Conservation (phyloP, 2,797 vertebrate genomes). For the Scolopax rusticola region DNA sequence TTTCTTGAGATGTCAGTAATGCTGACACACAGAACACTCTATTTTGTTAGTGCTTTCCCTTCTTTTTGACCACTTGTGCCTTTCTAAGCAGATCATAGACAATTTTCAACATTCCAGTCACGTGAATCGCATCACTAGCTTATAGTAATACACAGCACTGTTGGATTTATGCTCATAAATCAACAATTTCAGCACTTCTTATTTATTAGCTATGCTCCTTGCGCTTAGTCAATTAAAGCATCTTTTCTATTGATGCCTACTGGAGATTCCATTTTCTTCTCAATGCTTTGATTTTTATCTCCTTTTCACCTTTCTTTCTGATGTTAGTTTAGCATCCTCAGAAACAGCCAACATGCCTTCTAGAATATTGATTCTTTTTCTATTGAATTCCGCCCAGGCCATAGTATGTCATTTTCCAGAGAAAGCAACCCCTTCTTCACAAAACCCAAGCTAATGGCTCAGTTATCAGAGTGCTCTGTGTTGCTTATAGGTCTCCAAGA, state of each 20-base stretch:
- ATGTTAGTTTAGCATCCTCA: not conserved
- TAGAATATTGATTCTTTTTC: not conserved
- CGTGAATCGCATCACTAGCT: not conserved
- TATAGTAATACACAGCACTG: not conserved
- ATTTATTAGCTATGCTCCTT: not conserved
- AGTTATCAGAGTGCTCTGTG: not conserved
- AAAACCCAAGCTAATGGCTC: not conserved
- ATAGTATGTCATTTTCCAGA: not conserved
- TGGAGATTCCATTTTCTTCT: not conserved
- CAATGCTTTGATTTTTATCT: not conserved
- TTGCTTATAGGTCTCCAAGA: not conserved
- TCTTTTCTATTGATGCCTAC: not conserved
- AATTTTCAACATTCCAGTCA: constrained; percentile 28
- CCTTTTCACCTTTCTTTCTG: not conserved
- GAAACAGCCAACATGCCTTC: not conserved
- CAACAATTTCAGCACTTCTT: not conserved
- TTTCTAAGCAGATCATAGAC: constrained; percentile 18
- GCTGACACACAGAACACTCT: not conserved
- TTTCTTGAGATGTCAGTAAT: constrained; percentile 15
- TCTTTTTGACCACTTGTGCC: not conserved
- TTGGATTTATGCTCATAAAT: constrained; percentile 34
- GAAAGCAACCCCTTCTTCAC: not conserved
- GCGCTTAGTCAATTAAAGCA: not conserved
- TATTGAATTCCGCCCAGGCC: not conserved
- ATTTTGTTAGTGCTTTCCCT: not conserved